A percentile compares a stretch with the other conserved stretches of the same genome.
Evolutionary conservation across 2,113 vertebrate species (phyloP).

Genomic region (Atractosteus spatula): DNA sequence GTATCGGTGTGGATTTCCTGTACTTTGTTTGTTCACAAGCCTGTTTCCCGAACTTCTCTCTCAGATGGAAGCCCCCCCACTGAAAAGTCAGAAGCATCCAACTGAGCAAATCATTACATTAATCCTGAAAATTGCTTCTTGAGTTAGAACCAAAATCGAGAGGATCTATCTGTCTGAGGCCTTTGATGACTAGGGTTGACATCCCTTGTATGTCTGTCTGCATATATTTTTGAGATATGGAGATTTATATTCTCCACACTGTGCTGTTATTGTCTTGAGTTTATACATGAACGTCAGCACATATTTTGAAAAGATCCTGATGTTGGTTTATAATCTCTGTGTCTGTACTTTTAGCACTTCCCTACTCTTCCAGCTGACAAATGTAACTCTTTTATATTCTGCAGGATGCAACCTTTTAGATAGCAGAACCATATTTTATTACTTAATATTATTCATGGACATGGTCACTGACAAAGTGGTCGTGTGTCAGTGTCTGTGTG

Average conservation of each 20-base stretch:
- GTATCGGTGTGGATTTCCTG: too few relatives aligned
- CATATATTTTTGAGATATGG: neutral
- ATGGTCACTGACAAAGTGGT: neutral
- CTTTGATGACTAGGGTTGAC: too few relatives aligned
- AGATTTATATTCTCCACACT: neutral
- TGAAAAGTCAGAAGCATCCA: too few relatives aligned
- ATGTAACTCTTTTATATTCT: constrained; percentile 1
- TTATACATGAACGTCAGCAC: neutral
- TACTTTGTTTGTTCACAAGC: too few relatives aligned
- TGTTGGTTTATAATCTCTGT: neutral
- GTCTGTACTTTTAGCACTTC: neutral
- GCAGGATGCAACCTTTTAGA: neutral
- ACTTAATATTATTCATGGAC: neutral
- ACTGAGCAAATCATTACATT: too few relatives aligned
- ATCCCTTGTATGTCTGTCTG: too few relatives aligned
- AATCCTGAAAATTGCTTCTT: too few relatives aligned
- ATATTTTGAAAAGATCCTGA: neutral
- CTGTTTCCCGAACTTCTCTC: too few relatives aligned
- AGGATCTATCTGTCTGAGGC: too few relatives aligned
- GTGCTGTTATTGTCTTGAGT: neutral
- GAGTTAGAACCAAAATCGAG: too few relatives aligned
- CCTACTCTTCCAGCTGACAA: neutral
- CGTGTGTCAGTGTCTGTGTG: neutral
- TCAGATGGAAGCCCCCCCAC: too few relatives aligned
- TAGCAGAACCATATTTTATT: neutral